Conservation (phyloP, 2,113 vertebrate species). For the Beaufortia kweichowensis region DNA sequence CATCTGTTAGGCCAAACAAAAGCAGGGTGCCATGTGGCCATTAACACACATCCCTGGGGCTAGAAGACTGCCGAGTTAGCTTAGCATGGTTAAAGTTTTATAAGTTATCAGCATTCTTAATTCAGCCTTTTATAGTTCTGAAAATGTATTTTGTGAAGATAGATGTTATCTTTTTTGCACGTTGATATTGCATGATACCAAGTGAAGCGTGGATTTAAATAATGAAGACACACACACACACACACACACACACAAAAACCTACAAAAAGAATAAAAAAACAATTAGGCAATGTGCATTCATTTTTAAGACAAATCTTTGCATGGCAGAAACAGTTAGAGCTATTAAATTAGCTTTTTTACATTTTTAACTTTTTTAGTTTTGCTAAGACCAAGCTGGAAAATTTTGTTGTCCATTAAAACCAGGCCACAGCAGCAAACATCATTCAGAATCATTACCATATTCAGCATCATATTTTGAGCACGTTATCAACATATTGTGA, state of each 20-base stretch:
- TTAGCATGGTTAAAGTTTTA: slow-evolving; percentile 75
- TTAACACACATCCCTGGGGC: slow-evolving; percentile 72
- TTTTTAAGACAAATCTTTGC: slow-evolving; percentile 74
- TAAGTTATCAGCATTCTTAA: slow-evolving; percentile 78
- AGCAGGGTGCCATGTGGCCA: slow-evolving; percentile 63
- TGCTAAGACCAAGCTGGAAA: slow-evolving; percentile 50
- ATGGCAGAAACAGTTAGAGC: slow-evolving; percentile 72
- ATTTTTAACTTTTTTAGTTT: slow-evolving; percentile 60
- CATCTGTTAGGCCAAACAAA: slow-evolving; percentile 64
- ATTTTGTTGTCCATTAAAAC: slow-evolving; percentile 49
- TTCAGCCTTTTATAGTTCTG: slow-evolving; percentile 80
- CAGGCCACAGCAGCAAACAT: slow-evolving; percentile 54
- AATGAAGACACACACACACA: slow-evolving; percentile 54
- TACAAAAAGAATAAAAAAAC: slow-evolving; percentile 57
- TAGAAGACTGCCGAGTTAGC: slow-evolving; percentile 66
- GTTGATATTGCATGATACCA: slow-evolving; percentile 82
- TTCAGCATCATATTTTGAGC: slow-evolving; percentile 35
- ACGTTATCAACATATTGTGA: slow-evolving; percentile 51
- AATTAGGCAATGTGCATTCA: slow-evolving; percentile 70
- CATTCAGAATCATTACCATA: slow-evolving; percentile 48
- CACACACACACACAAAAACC: slow-evolving; percentile 50
- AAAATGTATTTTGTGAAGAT: slow-evolving; percentile 83
- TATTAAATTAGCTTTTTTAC: slow-evolving; percentile 69
- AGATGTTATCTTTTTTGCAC: slow-evolving; percentile 85
- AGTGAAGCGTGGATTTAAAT: slow-evolving; percentile 74